Evolutionary conservation across 1,140 invertebrate genomes (phyloP), one percentile per base, ranked within the genome.

Genomic region (Nasonia longicornis): DNA sequence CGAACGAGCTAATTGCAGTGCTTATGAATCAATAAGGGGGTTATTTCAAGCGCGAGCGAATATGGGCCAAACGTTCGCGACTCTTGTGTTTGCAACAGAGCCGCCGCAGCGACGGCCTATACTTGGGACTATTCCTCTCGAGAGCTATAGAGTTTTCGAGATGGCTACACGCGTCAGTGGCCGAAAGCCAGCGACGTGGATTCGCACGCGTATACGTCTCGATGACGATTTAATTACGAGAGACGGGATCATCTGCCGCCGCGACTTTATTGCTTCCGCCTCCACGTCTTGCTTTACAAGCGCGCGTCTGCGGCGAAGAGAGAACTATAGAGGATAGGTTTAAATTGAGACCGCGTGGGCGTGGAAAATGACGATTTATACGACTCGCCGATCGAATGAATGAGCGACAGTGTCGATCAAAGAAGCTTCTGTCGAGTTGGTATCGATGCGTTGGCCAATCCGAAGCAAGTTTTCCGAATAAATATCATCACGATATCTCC

Each of bases 21-120:
- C 52, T 79, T 79, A 72, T 79, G 29, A 79, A 79, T 79, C 77
- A 64, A 79, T 72, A 78, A n/a, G n/a, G 14, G 69, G 38, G 38
- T 31, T 69, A 58, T 58, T 58, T 58, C 52, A 20, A 16, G 14
- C 20, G 20, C n/a, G 20, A 8, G 16, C 6, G n/a, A 29, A 77
- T 77, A 77, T 77, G 67, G 67, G 67, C 77, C 66, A 71, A 35
- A 70, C 20, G 45, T 16, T 38, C 26, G 6, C 6, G 26, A 12
- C 35, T 66, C 38, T n/a, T 26, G n/a, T 69, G 64, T 77, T 77
- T 77, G 69, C 64, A 58, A n/a, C 31, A 35, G 11, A 38, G n/a
- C 38, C 20, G 38, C 10, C 2, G 64, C 3, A 29, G 52, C 31
- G 26, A 26, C 26, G 0, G 4, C 31, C 38, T 42, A 64, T 76